A percentile compares a stretch with the other conserved stretches of the same genome.
These are phyloP conservation scores for Callyntrura sp. DNA, from an alignment of 2,888 invertebrate genomes.

Conservation along the genomic window DNA sequence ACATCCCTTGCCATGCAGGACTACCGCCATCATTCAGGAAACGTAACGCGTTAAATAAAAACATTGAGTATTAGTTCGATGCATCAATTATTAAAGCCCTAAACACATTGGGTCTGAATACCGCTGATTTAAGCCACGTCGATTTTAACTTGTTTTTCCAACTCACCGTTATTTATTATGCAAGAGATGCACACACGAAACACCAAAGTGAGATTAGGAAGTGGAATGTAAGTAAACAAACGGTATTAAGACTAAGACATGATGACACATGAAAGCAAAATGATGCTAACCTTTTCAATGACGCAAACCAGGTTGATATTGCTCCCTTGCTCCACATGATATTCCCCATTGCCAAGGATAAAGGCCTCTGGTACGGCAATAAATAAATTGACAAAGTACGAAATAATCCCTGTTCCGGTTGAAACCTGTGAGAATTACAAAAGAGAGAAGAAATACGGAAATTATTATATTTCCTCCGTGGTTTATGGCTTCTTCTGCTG, in stretches of 20 bases:
- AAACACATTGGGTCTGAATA: not conserved
- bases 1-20: not conserved
- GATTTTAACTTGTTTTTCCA: not conserved
- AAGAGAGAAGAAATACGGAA: conserved; percentile 10
- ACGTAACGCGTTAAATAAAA: not conserved
- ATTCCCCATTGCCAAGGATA: conserved; percentile 85
- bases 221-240: too few species aligned
- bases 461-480: not conserved
- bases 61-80: not conserved
- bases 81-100: not conserved
- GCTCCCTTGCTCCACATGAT: conserved; percentile 86
- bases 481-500: not conserved
- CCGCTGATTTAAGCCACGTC: not conserved
- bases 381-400: conserved; percentile 85
- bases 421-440: conserved; percentile 85
- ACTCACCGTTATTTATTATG: not conserved
- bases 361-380: conserved; percentile 85
- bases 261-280: not conserved
- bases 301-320: conserved; percentile 86
- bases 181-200: too few species aligned
- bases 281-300: conserved; percentile 85
- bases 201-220: too few species aligned
- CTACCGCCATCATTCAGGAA: not conserved
- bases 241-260: too few species aligned
- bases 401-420: conserved; percentile 85